Percentiles rank a stretch among this genome's conserved stretches.
phyloP scores from a whole-genome alignment of 2,888 invertebrate species.

The Philonicus albiceps region DNA sequence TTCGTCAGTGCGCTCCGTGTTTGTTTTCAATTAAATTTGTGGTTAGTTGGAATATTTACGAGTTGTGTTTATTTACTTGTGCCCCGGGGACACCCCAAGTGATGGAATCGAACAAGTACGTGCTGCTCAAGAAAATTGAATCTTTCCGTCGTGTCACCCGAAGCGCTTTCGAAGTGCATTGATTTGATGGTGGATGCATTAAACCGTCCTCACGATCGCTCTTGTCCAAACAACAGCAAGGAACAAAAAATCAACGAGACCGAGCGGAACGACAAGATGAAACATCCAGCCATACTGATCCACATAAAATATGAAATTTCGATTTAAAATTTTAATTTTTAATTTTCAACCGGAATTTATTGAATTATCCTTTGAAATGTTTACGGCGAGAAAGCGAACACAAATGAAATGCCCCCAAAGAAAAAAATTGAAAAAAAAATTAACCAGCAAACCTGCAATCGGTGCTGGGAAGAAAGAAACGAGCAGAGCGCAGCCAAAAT shows the following conservation, averaged over 20 bases:
- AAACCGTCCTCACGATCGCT: background rate
- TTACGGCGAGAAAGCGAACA: slow-evolving; percentile 32
- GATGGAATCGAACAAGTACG: slow-evolving; percentile 18
- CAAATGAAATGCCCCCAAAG: background rate
- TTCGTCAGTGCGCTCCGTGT: background rate
- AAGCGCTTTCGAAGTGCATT: slow-evolving; percentile 18
- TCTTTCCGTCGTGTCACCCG: slow-evolving; percentile 26
- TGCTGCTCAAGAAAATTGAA: slow-evolving; percentile 31
- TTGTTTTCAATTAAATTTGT: slow-evolving; percentile 39
- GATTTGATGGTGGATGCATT: slow-evolving; percentile 10
- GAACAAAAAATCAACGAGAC: background rate
- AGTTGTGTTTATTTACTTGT: slow-evolving; percentile 18
- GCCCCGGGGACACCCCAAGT: slow-evolving; percentile 6
- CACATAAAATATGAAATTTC: slow-evolving; percentile 40
- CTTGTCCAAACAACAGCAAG: background rate
- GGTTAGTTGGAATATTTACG: slow-evolving; percentile 31
- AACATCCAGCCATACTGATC: slow-evolving; percentile 20
- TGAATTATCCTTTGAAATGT: slow-evolving; percentile 42
- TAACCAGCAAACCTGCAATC: background rate
- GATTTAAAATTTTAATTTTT: slow-evolving; percentile 40
- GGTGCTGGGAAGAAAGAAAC: background rate
- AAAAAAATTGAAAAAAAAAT: background rate
- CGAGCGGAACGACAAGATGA: background rate
- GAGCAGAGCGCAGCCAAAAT: background rate
- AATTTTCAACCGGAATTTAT: slow-evolving; percentile 36